Evolutionary conservation across 35 echinoderm and acorn worm genomes (phyloP), one percentile per base, ranked within the genome.

Genomic region (Anneissia japonica): DNA sequence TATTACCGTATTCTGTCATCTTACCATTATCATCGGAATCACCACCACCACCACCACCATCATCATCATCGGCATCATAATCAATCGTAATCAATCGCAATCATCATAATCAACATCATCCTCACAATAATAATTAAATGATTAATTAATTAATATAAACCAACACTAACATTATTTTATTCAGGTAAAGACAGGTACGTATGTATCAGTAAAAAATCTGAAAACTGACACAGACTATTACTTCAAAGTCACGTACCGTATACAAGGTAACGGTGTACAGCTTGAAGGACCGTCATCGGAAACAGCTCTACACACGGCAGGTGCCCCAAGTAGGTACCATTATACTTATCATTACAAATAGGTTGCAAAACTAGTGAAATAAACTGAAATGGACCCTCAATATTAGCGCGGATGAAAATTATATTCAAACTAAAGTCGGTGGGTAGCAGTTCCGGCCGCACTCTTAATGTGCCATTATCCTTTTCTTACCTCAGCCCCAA

Each of bases 251-350:
- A 97, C 87, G 84, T 97, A 97, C 78, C 77, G 90, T 35, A 46
- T 92, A 77, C 86, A 83, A 39, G 87, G 84, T 34, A 72, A 86
- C 46, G 94, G 94, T 16, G 83, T 97, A 6, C 31, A 35, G 75
- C 51, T 97, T 9, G 94, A 97, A 92, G 94, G 94, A 21, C 87
- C 90, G 0, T 77, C 90, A 19, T 97, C 94, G 12, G 94, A 97
- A 84, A 90, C 92, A 12, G 94, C 94, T 4, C 79, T 92, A 45
- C 94, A 97, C 76, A 84, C 87, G 40, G 92, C 94, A 37, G 94
- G 90, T 78, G 84, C 35, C 32, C 94, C 94, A 90, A 90, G 94
- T 97, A 74, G 86, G 39, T 51, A 29, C 37, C 26, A 0, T 14
- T 81, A 29, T 79, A n/a, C 33, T 35, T 32, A 79, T 29, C 36